These are phyloP conservation scores for Acromyrmex echinatior DNA, from an alignment of 1,140 invertebrate species.

Conservation along the genomic window DNA sequence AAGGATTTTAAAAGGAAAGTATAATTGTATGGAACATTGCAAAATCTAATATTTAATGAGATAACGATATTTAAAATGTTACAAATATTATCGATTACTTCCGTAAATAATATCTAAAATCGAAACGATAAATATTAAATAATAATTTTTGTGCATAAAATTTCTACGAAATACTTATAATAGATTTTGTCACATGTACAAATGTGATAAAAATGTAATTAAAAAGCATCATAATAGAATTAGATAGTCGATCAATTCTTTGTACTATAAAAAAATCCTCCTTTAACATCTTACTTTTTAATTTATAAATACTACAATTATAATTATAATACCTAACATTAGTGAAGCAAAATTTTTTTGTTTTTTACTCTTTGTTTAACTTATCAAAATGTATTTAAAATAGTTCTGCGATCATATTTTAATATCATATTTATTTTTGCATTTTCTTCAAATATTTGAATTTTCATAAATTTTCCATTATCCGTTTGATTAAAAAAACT, in stretches of 20 bases:
- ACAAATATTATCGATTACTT: background rate
- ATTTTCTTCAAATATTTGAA: no score
- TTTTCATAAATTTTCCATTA: no score
- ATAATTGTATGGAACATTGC: background rate
- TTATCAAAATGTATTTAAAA: no score
- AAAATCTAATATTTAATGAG: background rate
- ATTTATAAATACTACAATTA: no score
- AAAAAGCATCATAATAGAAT: constrained; percentile 1
- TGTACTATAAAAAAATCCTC: background rate
- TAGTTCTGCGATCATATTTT: no score
- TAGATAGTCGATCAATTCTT: background rate
- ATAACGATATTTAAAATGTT: background rate
- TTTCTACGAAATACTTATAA: background rate
- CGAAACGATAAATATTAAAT: background rate
- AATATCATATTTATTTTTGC: no score
- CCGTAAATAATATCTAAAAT: background rate
- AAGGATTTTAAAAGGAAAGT: background rate
- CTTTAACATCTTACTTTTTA: no score
- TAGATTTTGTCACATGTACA: background rate
- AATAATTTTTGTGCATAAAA: background rate
- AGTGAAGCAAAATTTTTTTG: no score
- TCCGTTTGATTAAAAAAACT: no score
- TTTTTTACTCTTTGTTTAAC: no score
- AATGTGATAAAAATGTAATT: background rate
- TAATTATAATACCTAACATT: no score